Evolutionary conservation across 92 coral and sea anemone species (phyloP), one percentile per base, ranked within the genome.

Genomic region (Pocillopora grandis): DNA sequence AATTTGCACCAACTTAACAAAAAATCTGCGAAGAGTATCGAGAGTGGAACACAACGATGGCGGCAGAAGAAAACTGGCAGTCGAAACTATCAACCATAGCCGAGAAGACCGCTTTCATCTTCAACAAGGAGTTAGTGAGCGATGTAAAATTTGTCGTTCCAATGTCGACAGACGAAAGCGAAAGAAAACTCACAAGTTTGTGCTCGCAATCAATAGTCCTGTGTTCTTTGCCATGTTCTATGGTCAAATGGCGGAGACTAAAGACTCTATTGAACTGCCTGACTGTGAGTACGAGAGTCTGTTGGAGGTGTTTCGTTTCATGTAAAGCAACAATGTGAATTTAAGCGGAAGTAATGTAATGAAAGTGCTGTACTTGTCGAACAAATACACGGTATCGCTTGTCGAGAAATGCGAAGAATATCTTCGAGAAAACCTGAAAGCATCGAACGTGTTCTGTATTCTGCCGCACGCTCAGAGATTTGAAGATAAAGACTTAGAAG

Each of bases 281-380:
- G 94, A 91, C 81, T 85, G 92, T 48, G 94, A 88, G 62, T 82
- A 84, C 13, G 92, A 91, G 20, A 78, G 90, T 71, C 79, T 92
- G 79, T 62, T 84, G 58, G 92, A 89, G 62, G 84, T 92, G 17
- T 36, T 92, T 66, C 90, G 88, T 13, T 92, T 42, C 49, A 42
- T 42, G 49, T 42, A 42, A 0, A 42, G 49, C 7, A 6, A 42
- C 49, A 42, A 42, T 3, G 49, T 42, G 49, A 42, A 42, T 42
- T 6, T 42, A 42, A 42, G 49, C 49, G 49, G 49, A 42, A 42
- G 7, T 42, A 42, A 42, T 42, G 49, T 42, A 6, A 42, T 42
- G 49, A 0, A 42, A 42, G 49, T 42, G 49, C 7, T 42, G 49
- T 42, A 42, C 49, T 42, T 42, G 49, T 3, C 49, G 49, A 23